Evolutionary conservation across 1,140 invertebrate genomes (phyloP).

Genomic region (Apolygus lucorum): DNA sequence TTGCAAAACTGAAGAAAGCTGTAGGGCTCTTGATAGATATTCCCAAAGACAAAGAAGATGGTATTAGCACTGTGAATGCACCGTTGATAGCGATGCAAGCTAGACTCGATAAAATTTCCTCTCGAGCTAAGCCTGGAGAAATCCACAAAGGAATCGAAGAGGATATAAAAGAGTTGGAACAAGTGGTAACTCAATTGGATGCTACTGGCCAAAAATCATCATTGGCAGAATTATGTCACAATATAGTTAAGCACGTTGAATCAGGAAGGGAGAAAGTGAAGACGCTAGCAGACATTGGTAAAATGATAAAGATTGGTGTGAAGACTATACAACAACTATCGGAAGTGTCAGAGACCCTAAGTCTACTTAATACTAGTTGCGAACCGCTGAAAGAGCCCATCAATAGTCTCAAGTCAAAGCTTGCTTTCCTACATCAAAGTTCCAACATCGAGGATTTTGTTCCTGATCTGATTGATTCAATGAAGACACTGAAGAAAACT

Average conservation of each 20-base stretch:
- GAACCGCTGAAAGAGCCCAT: not conserved
- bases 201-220: not conserved
- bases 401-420: not conserved
- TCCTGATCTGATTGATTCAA: not conserved
- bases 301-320: not conserved
- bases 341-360: not conserved
- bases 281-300: not conserved
- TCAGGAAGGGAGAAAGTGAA: not conserved
- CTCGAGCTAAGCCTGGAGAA: not conserved
- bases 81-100: not conserved
- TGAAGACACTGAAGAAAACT: not conserved
- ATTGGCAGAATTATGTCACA: not conserved
- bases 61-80: not conserved
- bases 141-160: not conserved
- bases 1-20: not conserved
- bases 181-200: not conserved
- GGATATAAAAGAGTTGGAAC: not conserved
- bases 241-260: not conserved
- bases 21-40: not conserved
- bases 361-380: not conserved
- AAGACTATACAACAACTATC: not conserved
- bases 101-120: not conserved
- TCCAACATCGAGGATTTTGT: not conserved
- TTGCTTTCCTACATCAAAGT: not conserved
- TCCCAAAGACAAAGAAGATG: not conserved